A percentile compares a stretch with the other conserved stretches of the same genome.
Conservation (phyloP, 2,113 vertebrate species). For the Tringa solitaria region DNA sequence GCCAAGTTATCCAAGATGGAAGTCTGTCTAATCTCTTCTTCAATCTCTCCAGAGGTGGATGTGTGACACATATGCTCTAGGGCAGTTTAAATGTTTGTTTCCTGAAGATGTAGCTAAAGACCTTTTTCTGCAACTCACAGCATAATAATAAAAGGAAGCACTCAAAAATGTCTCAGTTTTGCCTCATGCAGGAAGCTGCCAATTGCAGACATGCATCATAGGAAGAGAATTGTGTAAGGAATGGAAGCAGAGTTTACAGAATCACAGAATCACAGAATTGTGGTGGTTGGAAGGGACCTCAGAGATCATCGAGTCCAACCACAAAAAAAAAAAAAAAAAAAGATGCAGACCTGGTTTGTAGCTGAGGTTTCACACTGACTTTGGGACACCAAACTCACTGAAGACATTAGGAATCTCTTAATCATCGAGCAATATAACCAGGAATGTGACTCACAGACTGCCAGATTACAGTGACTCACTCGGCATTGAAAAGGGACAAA, state of each 20-base stretch:
- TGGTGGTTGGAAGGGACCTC: too few relatives aligned
- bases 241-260: background rate
- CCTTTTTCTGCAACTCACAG: background rate
- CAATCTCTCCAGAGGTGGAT: background rate
- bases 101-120: background rate
- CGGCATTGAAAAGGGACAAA: background rate
- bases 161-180: background rate
- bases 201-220: background rate
- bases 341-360: background rate
- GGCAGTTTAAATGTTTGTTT: background rate
- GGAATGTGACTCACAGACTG: slow-evolving; percentile 5
- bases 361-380: background rate
- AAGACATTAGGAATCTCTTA: background rate
- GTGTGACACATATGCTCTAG: background rate
- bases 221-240: background rate
- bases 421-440: background rate
- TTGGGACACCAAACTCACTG: background rate
- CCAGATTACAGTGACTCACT: background rate
- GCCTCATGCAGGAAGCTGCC: background rate
- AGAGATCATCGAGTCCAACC: too few relatives aligned
- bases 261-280: too few relatives aligned
- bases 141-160: background rate
- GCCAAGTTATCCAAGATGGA: background rate
- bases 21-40: background rate
- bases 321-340: too few relatives aligned